Evolutionary conservation across 23 tunicate species (phyloP), one percentile per base, ranked within the genome.

Genomic region (Trididemnum clinides): DNA sequence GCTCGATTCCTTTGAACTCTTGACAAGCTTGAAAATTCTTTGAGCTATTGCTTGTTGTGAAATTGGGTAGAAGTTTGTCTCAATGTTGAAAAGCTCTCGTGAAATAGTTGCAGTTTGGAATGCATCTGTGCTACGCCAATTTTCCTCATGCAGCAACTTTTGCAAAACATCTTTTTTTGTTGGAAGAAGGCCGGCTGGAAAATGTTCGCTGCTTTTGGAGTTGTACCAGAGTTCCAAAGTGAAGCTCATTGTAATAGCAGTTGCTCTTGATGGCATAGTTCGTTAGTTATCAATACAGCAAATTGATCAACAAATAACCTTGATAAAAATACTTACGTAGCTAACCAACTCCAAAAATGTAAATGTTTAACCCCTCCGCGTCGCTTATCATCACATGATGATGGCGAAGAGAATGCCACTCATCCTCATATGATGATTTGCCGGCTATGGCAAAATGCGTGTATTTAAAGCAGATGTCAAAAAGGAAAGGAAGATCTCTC

Each of bases 161-260:
- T 79, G 70, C 33, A 79, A 20, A 19, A 79, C 84, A 50, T 79
- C 70, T 79, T 78, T 79, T 28, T 71, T 79, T 25, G 84, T 79
- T 25, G 84, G 84, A 20, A 79, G 70, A 19, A 79, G 31, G 3
- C 84, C 84, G 15, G 76, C 30, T 33, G 69, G 78, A 62, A 79
- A 79, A 4, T 79, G 59, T 6, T 50, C 81, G 10, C 38, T 69
- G 36, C 75, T 69, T 69, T 69, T 69, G 34, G 5, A 30, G 2
- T 69, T 69, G 75, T 69, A 69, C 75, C 75, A 69, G 10, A 37
- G 75, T n/a, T 69, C 38, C 75, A 69, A 69, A 69, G 75, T 30
- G n/a, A 69, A 69, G 7, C n/a, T 69, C 36, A 35, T 69, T 30
- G 75, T 69, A 59, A 44, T 44, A 15, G 54, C 54, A 44, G 54